These are phyloP conservation scores for Drosophila heteroneura DNA, from an alignment of 2,888 invertebrate species.

Conservation along the genomic window DNA sequence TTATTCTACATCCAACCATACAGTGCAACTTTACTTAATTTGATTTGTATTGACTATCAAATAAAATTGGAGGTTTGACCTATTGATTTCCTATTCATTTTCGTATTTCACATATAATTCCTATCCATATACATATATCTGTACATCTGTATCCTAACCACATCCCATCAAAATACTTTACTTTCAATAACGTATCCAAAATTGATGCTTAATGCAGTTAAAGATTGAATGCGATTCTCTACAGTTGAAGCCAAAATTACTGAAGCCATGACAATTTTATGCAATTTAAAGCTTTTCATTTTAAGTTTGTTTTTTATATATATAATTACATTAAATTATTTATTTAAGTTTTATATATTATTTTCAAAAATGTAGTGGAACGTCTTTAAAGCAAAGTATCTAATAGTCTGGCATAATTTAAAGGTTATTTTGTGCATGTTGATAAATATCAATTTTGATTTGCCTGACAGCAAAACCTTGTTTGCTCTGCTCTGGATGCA, in stretches of 20 bases:
- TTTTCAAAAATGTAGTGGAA: not conserved
- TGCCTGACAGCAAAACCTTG: conserved; percentile 44
- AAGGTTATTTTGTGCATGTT: conserved; percentile 23
- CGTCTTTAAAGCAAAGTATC: conserved; percentile 4
- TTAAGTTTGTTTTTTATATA: not conserved
- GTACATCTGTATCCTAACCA: not conserved
- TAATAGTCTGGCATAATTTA: not conserved
- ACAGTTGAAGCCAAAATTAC: not conserved
- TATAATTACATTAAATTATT: not conserved
- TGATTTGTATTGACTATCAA: not conserved
- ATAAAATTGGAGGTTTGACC: not conserved
- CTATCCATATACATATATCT: not conserved
- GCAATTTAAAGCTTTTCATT: not conserved
- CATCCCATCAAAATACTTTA: not conserved
- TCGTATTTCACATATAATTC: not conserved
- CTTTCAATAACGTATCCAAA: not conserved
- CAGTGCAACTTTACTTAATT: not conserved
- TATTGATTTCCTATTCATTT: not conserved
- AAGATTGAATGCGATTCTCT: not conserved
- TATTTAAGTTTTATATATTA: not conserved
- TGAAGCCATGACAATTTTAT: not conserved
- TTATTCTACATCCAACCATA: not conserved
- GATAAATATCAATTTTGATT: conserved; percentile 72
- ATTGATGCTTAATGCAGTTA: accelerated
- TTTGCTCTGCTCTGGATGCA: conserved; percentile 40